These are phyloP conservation scores for Zosterops pallidus DNA, from an alignment of 2,113 vertebrate species.

Conservation along the genomic window DNA sequence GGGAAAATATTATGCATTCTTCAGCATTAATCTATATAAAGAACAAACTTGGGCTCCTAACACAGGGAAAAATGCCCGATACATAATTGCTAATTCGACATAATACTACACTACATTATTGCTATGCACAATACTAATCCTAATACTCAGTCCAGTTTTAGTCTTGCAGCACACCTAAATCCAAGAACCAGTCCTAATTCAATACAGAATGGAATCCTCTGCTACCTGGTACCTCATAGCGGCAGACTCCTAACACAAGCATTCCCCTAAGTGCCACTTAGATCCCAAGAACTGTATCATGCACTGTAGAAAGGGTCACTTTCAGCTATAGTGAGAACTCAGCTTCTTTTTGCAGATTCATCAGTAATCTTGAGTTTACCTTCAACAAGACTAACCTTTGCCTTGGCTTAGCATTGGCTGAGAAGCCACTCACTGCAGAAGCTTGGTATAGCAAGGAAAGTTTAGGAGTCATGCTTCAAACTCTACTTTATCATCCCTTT, in stretches of 20 bases:
- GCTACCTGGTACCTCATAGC: background rate
- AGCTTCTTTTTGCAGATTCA: background rate
- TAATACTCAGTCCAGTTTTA: background rate
- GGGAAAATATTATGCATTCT: background rate
- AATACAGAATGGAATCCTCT: background rate
- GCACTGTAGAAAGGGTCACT: background rate
- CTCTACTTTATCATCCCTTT: background rate
- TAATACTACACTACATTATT: background rate
- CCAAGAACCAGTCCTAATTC: background rate
- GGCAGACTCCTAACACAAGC: background rate
- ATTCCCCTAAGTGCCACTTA: background rate
- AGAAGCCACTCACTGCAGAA: background rate
- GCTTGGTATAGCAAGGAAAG: background rate
- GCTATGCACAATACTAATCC: background rate
- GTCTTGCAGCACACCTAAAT: background rate
- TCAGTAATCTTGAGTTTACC: background rate
- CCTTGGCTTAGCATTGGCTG: background rate
- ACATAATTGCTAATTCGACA: background rate
- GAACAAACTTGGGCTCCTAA: background rate
- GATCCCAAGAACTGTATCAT: background rate
- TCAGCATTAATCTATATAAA: background rate
- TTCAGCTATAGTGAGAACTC: background rate
- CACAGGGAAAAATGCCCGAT: background rate
- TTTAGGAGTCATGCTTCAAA: background rate
- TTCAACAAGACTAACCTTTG: background rate